Conservation (phyloP, 2,888 invertebrate species). For the Caenorhabditis sulstoni region DNA sequence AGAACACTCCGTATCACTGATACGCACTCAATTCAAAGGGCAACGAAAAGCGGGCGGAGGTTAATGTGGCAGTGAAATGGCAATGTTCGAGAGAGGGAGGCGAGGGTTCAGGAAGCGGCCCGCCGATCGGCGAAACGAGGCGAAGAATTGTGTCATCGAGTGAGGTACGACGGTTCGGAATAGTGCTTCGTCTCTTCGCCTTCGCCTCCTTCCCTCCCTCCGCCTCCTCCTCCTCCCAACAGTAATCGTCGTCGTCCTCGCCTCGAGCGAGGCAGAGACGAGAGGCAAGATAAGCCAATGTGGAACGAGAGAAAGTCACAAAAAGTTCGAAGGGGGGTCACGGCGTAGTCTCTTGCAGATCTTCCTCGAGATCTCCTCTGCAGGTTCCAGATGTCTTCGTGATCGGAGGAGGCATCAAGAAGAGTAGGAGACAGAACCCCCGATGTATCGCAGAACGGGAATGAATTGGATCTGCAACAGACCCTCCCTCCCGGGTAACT, state of each 20-base stretch:
- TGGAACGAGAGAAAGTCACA: constrained; percentile 54
- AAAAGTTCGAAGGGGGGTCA: constrained; percentile 49
- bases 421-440: no score
- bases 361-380: not conserved
- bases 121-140: constrained; percentile 1
- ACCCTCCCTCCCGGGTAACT: constrained; percentile 14
- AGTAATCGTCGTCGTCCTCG: not conserved
- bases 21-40: not conserved
- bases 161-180: constrained; percentile 24
- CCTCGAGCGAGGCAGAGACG: constrained; percentile 12
- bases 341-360: constrained; percentile 4
- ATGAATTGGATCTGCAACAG: not conserved
- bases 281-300: constrained; percentile 44
- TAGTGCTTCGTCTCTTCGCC: no score
- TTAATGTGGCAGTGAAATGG: constrained; percentile 10
- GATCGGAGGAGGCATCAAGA: no score
- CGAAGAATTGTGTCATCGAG: constrained; percentile 50
- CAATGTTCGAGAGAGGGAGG: constrained; percentile 10
- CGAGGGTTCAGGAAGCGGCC: constrained; percentile 26
- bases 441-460: constrained; percentile 12
- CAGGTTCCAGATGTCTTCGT: no score
- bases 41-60: not conserved
- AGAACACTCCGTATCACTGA: not conserved
- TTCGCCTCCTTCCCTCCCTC: no score
- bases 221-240: not conserved